Base-by-base conservation (phyloP, 2,888 invertebrate species). In the Sminthurides aquaticus region DNA sequence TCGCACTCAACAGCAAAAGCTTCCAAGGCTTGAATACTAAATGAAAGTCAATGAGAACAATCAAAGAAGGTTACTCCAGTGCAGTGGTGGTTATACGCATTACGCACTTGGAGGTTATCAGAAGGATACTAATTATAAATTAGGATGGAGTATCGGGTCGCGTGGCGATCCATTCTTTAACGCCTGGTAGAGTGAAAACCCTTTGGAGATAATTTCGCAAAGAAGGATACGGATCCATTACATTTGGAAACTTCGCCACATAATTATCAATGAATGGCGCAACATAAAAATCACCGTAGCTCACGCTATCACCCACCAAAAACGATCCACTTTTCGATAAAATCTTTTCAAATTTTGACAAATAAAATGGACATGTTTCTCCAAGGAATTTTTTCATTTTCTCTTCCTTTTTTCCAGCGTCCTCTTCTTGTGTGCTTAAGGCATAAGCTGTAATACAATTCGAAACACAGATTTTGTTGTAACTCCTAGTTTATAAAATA, bases 91-190 rank as follows among this genome's bases (percentile, higher is more conserved):
- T n/a, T n/a, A n/a, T n/a, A n/a, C n/a, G n/a, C n/a, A n/a, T n/a
- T n/a, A n/a, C n/a, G n/a, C n/a, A n/a, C n/a, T n/a, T n/a, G n/a
- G n/a, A n/a, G n/a, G n/a, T n/a, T n/a, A n/a, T n/a, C n/a, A n/a
- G n/a, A n/a, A n/a, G n/a, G n/a, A n/a, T n/a, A n/a, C n/a, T n/a
- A n/a, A n/a, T n/a, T n/a, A n/a, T n/a, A n/a, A n/a, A 5, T 20
- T 52, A 52, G 20, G 20, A 52, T 5, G 18, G 2, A 18, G 27
- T 28, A 18, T 2, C n/a, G 15, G 57, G 57, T n/a, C 57, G 28
- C 8, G 18, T 20, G 29, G 57, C 57, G 18, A 57, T 24, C 8
- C 20, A 57, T 20, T 57, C 57, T 26, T 57, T 57, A n/a, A 57
- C 34, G n/a, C 57, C 57, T 15, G 57, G 34, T 20, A 24, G 20